Evolutionary conservation across 2,888 invertebrate genomes (phyloP), one percentile per base, ranked within the genome.

Genomic region (Amphimallon solstitiale): DNA sequence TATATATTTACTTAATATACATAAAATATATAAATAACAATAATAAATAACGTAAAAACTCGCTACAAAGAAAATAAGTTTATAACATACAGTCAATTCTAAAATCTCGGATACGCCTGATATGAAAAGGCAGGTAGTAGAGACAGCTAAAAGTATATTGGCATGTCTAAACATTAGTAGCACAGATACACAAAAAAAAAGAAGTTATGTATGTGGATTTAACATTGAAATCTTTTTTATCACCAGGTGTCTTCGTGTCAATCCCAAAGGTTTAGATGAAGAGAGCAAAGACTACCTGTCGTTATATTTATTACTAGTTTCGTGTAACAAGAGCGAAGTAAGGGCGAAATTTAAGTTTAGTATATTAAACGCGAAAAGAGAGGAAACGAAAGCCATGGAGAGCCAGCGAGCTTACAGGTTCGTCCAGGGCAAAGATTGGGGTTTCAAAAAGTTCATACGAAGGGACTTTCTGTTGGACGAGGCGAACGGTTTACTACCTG

Each of bases 301-400:
- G 72, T 89, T 99, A 81, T 99, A 99, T 87, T 90, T 99, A 83
- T 90, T 99, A 83, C 91, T 99, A 86, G 98, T 99, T 80, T 97
- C 97, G 80, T 98, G 98, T 90, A 98, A 98, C 88, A 99, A 99
- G 90, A 95, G 95, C 81, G 99, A 99, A 92, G 98, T 99, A 80
- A 90, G 99, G 83, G 99, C 99, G 80, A 99, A 99, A 89, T 99
- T 99, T 88, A 99, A 99, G 89, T 99, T 99, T 88, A 98, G 98
- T 84, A 99, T 99, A 88, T 89, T 99, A 85, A 99, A 99, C 87
- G 98, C 98, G 82, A 99, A 99, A 88, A 89, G 98, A 79, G 99
- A 99, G 88, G 99, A 99, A 87, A 99, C 98, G 79, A 99, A 99
- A 88, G 98, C 98, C 76, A 99, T 99, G 98, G 99, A 98, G 83